Conservation (phyloP, 2,113 vertebrate species). For the Gadus chalcogrammus region DNA sequence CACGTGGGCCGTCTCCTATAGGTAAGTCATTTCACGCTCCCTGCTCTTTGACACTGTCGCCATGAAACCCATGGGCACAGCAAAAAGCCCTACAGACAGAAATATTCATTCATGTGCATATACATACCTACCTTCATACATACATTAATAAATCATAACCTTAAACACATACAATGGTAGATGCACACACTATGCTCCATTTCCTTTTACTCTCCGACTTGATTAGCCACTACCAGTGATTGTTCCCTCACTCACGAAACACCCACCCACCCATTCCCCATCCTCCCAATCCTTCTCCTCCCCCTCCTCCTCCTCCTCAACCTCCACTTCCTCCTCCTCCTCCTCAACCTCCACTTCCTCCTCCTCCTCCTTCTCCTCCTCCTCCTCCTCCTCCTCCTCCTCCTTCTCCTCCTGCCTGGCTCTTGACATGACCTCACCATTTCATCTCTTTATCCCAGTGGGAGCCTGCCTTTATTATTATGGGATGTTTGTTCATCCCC, state of each 20-base stretch:
- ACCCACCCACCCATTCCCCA: too few relatives aligned
- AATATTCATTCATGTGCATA: not conserved
- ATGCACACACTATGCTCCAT: too few relatives aligned
- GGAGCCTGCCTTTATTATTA: conserved; percentile 35
- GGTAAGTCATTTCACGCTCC: conserved; percentile 49
- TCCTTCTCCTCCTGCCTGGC: not conserved
- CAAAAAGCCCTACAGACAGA: not conserved
- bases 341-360: not conserved
- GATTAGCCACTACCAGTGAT: too few relatives aligned
- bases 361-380: not conserved
- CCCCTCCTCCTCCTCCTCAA: not conserved
- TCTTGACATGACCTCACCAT: conserved; percentile 1
- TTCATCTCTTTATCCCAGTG: conserved; percentile 17
- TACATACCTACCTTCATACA: not conserved
- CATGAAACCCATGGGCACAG: not conserved
- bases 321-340: not conserved
- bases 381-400: not conserved
- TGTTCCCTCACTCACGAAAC: too few relatives aligned
- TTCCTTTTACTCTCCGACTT: too few relatives aligned
- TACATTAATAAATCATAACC: not conserved
- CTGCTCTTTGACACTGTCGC: conserved; percentile 15
- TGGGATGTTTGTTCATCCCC: conserved; percentile 26
- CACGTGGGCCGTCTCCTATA: conserved; percentile 28
- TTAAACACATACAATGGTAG: too few relatives aligned
- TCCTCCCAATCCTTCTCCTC: not conserved